phyloP scores from a whole-genome alignment of 2,797 vertebrate genomes.

The Craterocephalus amniculus region DNA sequence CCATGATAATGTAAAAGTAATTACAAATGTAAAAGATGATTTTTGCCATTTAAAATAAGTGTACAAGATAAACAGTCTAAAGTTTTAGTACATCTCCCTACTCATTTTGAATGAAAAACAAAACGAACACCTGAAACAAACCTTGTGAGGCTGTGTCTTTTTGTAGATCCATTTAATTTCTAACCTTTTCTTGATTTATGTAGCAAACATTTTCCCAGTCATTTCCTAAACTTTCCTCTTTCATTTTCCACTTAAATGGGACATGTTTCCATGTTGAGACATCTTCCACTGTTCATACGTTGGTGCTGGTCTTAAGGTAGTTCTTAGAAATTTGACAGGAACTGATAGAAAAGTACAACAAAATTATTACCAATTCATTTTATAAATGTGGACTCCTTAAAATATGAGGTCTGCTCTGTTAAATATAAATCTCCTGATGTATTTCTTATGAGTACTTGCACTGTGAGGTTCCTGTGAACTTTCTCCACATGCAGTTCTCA shows the following conservation, averaged over 20 bases:
- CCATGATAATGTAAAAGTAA: too few species aligned
- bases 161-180: too few species aligned
- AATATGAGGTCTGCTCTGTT: background rate
- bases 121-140: too few species aligned
- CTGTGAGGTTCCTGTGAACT: background rate
- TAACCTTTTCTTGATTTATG: too few species aligned
- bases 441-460: background rate
- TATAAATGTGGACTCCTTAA: background rate
- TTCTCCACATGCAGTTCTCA: constrained; percentile 44
- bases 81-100: background rate
- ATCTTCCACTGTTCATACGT: too few species aligned
- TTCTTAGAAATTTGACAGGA: background rate
- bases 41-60: too few species aligned
- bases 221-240: too few species aligned
- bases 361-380: background rate
- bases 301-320: too few species aligned
- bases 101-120: background rate
- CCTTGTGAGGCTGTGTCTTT: background rate
- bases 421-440: background rate
- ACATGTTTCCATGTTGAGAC: too few species aligned
- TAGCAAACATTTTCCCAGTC: too few species aligned
- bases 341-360: background rate
- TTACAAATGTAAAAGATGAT: too few species aligned
- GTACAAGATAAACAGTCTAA: background rate
- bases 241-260: too few species aligned